Evolutionary conservation across 2,113 vertebrate genomes (phyloP).

Genomic region (Rhabdornis inornatus): DNA sequence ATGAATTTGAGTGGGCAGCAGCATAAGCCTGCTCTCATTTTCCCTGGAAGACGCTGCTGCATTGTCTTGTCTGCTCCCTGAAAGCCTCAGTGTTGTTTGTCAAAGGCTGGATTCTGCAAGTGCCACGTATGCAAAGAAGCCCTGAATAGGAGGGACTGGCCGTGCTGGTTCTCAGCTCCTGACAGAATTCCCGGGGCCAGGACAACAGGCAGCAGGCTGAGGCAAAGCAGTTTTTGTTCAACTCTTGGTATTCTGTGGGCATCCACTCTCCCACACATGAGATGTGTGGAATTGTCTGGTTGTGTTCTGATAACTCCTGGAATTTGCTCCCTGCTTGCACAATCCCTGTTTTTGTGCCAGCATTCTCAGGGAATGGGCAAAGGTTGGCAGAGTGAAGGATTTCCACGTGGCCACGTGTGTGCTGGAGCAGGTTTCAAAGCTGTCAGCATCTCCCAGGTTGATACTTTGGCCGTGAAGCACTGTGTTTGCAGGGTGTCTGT

Average conservation of each 20-base stretch:
- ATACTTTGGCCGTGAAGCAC: rapidly evolving
- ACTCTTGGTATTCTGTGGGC: neutral
- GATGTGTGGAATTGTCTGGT: neutral
- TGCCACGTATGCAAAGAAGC: constrained; percentile 31
- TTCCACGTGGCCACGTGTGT: rapidly evolving
- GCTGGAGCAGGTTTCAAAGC: neutral
- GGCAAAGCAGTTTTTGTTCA: neutral
- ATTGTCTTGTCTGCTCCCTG: constrained; percentile 44
- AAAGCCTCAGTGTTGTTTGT: constrained; percentile 54
- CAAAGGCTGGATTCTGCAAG: constrained; percentile 36
- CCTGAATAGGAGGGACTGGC: neutral
- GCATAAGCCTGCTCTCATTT: constrained; percentile 27
- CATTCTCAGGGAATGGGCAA: neutral
- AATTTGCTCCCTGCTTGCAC: neutral
- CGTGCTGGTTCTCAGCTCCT: neutral
- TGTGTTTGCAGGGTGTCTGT: neutral
- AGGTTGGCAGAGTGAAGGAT: neutral
- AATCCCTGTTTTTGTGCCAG: rapidly evolving
- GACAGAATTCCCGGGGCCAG: neutral
- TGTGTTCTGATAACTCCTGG: neutral
- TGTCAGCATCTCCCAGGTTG: neutral
- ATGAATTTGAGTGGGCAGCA: constrained; percentile 37
- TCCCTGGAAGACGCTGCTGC: constrained; percentile 54
- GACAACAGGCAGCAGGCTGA: neutral
- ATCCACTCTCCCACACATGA: rapidly evolving